Percentiles rank a stretch among this genome's conserved stretches.
Conservation (phyloP, 2,888 invertebrate species). For the Metopia argyrocephala region DNA sequence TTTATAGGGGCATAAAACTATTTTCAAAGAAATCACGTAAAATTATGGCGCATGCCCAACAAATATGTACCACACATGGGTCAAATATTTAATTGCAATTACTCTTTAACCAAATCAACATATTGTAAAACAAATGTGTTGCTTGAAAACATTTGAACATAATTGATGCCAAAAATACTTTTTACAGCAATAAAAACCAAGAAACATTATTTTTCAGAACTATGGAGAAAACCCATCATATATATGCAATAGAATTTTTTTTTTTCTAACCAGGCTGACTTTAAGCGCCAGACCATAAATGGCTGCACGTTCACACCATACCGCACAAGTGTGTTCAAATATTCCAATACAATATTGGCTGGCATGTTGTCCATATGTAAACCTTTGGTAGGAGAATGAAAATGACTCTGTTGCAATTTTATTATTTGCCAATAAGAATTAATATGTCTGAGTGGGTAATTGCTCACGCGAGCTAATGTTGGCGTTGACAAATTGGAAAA, state of each 20-base stretch:
- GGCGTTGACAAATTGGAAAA: constrained; percentile 19
- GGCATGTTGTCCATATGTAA: constrained; percentile 23
- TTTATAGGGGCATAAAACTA: not conserved
- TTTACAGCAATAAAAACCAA: not conserved
- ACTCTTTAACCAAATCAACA: no score
- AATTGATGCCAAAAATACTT: not conserved
- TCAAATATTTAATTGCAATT: no score
- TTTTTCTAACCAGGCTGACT: not conserved
- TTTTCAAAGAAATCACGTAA: not conserved
- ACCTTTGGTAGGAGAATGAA: no score
- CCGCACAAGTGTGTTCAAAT: not conserved
- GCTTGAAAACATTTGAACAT: not conserved
- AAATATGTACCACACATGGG: constrained; percentile 45
- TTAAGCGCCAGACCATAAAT: constrained; percentile 45
- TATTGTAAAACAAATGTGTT: constrained; percentile 13
- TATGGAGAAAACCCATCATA: constrained; percentile 25
- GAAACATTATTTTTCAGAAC: no score
- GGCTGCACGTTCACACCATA: constrained; percentile 1
- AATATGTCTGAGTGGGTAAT: not conserved
- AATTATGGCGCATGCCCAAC: not conserved
- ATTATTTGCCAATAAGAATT: constrained; percentile 5
- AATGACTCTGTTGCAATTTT: constrained; percentile 21
- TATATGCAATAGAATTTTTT: constrained; percentile 24
- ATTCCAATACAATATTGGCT: not conserved
- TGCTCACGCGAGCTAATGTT: not conserved